Evolutionary conservation across 2,113 vertebrate species (phyloP).

Genomic region (Anarrhichthys ocellatus): DNA sequence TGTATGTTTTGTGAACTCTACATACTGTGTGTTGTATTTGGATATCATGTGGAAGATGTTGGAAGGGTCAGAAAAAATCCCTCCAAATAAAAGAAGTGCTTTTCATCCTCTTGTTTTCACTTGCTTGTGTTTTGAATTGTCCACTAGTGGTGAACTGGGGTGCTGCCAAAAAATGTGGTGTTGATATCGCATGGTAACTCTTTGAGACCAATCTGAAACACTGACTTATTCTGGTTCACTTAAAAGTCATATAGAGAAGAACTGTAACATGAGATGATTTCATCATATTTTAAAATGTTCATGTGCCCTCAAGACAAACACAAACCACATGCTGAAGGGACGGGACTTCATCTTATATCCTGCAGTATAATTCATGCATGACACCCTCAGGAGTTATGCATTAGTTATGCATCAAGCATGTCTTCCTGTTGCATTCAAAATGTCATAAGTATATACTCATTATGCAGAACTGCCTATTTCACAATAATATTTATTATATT

Average conservation of each 20-base stretch:
- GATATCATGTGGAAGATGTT: conserved; percentile 39
- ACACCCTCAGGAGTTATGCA: background rate
- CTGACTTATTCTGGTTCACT: background rate
- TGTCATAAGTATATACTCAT: background rate
- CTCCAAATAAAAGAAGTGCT: conserved; percentile 45
- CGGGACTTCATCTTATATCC: background rate
- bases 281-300: background rate
- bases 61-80: conserved; percentile 30
- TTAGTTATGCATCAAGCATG: background rate
- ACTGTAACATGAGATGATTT: background rate
- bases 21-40: conserved; percentile 51
- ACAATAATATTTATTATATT: background rate
- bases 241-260: background rate
- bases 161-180: background rate
- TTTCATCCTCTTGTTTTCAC: conserved; percentile 24
- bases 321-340: background rate
- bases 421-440: background rate
- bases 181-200: no score
- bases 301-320: background rate
- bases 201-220: background rate
- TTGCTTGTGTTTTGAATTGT: conserved; percentile 2
- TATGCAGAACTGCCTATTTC: background rate
- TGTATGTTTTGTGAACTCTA: conserved; percentile 53
- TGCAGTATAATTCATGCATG: background rate
- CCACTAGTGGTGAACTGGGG: background rate